Evolutionary conservation across 2,113 vertebrate species (phyloP).

Genomic region (Nothocercus nigrocapillus): DNA sequence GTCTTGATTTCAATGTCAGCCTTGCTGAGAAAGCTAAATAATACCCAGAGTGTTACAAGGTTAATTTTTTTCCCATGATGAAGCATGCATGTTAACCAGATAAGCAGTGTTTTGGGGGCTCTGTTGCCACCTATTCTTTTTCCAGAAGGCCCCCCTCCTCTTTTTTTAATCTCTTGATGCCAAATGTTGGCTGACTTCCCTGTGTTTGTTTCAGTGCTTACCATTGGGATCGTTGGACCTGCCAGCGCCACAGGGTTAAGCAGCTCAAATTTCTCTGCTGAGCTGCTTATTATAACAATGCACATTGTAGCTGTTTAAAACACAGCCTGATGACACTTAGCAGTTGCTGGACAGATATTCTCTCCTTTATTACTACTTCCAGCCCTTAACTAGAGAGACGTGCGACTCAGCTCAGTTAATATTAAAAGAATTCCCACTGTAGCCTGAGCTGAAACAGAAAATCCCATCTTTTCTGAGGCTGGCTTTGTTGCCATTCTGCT

Average conservation of each 20-base stretch:
- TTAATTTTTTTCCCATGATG: constrained; percentile 48
- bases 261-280: constrained; percentile 77
- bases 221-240: constrained; percentile 67
- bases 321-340: constrained; percentile 61
- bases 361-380: constrained; percentile 42
- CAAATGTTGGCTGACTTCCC: constrained; percentile 71
- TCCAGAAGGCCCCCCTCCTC: constrained; percentile 24
- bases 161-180: constrained; percentile 75
- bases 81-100: constrained; percentile 61
- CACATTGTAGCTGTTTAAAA: constrained; percentile 66
- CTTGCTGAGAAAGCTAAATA: constrained; percentile 43
- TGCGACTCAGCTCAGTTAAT: background rate
- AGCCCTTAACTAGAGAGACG: constrained; percentile 13
- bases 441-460: background rate
- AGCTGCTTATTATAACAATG: constrained; percentile 70
- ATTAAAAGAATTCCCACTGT: background rate
- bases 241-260: constrained; percentile 76
- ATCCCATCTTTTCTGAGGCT: background rate
- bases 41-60: constrained; percentile 40
- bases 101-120: constrained; percentile 62
- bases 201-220: constrained; percentile 74
- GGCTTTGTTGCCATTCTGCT: rapidly evolving
- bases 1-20: constrained; percentile 55
- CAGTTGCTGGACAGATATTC: constrained; percentile 50
- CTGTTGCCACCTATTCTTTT: constrained; percentile 58